Evolutionary conservation across 1,140 invertebrate species (phyloP), one percentile per base, ranked within the genome.

Genomic region (Leptopilina boulardi): DNA sequence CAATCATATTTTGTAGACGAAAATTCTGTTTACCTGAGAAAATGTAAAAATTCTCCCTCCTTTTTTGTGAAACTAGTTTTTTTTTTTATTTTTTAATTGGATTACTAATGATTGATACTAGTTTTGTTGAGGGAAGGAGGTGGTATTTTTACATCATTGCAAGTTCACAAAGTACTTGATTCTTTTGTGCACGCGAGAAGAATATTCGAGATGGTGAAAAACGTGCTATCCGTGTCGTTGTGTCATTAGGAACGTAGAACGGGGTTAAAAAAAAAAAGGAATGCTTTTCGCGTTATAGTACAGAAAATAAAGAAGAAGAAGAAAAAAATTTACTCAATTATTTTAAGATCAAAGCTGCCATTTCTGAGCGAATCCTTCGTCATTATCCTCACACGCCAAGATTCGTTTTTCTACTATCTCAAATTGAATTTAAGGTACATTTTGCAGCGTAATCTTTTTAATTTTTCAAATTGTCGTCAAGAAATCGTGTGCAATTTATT

Each of bases 141-240:
- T 4, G 34, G 34, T 11, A 30, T 34, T 66, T 30, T 66, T 30
- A 30, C 26, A 66, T 30, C 59, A 66, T 66, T 5, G 59, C 26
- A 66, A 30, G 59, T 66, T 66, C 13, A n/a, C 59, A 34, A 66
- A 66, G 21, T 66, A n/a, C 59, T 66, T 66, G 59, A 66, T 66
- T 23, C 59, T 54, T 66, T 66, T 30, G 13, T 66, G 59, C 59
- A 66, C 59, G 59, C 23, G 59, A 66, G 21, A n/a, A 66, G 59
- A 34, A 66, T 66, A 30, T 66, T 34, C 59, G 0, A 26, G 21
- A 15, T 34, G 30, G 59, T n/a, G n/a, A n/a, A 66, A 66, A 30
- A 66, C 59, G 59, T 66, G 15, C 59, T 66, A 66, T 66, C 59
- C 59, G 59, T 66, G 59, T 66, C 59, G 21, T 66, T 34, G 59